Conservation (phyloP, 2,888 invertebrate species). For the Netelia virgata region DNA sequence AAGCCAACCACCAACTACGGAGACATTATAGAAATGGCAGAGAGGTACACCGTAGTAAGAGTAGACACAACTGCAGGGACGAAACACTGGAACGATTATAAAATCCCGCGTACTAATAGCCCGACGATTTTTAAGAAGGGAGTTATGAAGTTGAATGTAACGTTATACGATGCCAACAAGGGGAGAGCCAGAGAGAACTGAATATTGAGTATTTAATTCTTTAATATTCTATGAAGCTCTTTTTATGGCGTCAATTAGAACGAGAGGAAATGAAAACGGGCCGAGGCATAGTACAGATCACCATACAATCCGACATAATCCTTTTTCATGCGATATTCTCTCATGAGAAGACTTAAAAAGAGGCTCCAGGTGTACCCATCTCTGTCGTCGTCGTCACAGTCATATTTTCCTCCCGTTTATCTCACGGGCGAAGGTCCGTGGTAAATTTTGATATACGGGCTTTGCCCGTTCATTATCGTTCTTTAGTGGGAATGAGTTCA, state of each 20-base stretch:
- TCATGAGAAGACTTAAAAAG: neutral
- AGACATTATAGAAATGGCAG: conserved; percentile 31
- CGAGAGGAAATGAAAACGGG: conserved; percentile 22
- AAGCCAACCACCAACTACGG: conserved; percentile 35
- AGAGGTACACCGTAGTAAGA: neutral
- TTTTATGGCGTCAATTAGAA: conserved; percentile 23
- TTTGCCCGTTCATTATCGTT: neutral
- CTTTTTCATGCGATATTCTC: neutral
- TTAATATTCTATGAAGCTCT: conserved; percentile 50
- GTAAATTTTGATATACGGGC: neutral
- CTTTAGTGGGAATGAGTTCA: no score
- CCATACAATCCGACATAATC: neutral
- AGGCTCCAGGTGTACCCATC: neutral
- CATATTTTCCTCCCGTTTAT: neutral
- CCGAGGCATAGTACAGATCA: neutral
- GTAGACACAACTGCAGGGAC: conserved; percentile 25
- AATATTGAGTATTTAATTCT: conserved; percentile 48
- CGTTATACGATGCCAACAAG: conserved; percentile 32
- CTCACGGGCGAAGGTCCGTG: neutral
- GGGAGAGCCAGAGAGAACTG: conserved; percentile 4
- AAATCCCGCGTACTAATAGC: conserved; percentile 56
- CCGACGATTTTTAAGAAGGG: conserved; percentile 51
- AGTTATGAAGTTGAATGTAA: conserved; percentile 59
- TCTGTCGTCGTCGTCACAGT: neutral
- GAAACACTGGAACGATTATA: conserved; percentile 56